These are phyloP conservation scores for Austrolebias charrua DNA, from an alignment of 2,797 vertebrate genomes.

Conservation along the genomic window DNA sequence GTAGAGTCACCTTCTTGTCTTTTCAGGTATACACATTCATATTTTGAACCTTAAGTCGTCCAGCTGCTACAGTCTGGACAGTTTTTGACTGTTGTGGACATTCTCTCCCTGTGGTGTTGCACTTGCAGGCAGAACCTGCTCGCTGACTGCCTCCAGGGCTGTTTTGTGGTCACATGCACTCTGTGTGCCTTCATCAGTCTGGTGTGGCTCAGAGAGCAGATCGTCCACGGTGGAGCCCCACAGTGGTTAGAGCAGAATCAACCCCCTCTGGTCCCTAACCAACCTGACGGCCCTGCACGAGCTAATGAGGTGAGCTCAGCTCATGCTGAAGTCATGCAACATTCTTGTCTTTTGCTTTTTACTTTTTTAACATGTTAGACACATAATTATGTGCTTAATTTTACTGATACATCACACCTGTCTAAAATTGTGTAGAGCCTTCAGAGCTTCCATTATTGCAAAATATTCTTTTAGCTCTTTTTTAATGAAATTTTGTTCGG, in stretches of 20 bases:
- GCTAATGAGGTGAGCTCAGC: slow-evolving; percentile 84
- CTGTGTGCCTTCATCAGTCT: slow-evolving; percentile 97
- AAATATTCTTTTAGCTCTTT: neutral
- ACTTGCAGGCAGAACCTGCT: slow-evolving; percentile 90
- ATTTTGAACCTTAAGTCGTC: neutral
- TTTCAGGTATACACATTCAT: too few species aligned
- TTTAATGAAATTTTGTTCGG: neutral
- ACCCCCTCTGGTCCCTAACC: slow-evolving; percentile 79
- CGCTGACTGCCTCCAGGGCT: slow-evolving; percentile 96
- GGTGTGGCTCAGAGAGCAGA: slow-evolving; percentile 97
- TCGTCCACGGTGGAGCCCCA: slow-evolving; percentile 93
- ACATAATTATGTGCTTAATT: neutral
- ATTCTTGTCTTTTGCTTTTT: neutral
- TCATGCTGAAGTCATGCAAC: neutral
- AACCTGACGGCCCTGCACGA: slow-evolving; percentile 81
- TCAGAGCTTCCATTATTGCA: neutral
- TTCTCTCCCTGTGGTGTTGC: neutral
- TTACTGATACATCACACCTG: neutral
- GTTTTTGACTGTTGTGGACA: neutral
- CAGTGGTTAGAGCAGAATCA: slow-evolving; percentile 94
- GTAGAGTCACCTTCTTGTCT: too few species aligned
- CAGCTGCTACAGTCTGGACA: neutral
- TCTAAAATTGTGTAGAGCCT: neutral
- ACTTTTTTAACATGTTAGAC: neutral
- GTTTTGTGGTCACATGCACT: slow-evolving; percentile 96